These are phyloP conservation scores for Mus pahari DNA, from an alignment of 2,113 vertebrate species.

Conservation along the genomic window DNA sequence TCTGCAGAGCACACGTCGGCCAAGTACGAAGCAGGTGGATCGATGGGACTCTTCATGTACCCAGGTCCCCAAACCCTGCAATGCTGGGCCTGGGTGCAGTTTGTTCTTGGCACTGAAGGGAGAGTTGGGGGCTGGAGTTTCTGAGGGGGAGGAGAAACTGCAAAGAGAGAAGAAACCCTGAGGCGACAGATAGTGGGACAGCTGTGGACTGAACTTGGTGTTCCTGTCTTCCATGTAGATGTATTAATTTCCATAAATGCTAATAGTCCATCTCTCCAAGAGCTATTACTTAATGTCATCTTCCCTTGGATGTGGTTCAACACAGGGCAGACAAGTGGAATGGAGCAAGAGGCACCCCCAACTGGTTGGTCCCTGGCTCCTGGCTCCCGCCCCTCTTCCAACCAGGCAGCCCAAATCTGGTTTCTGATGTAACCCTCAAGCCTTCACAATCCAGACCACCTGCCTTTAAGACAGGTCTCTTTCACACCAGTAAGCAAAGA, in stretches of 20 bases:
- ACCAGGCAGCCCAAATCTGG: background rate
- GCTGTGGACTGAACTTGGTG: slow-evolving; percentile 70
- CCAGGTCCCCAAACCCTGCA: slow-evolving; percentile 28
- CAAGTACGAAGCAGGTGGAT: slow-evolving; percentile 16
- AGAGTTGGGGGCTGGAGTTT: background rate
- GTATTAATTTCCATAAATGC: slow-evolving; percentile 80
- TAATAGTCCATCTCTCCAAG: slow-evolving; percentile 71
- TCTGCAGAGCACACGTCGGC: background rate
- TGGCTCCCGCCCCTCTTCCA: background rate
- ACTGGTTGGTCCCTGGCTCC: background rate
- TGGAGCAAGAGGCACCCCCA: background rate
- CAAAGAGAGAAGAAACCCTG: slow-evolving; percentile 56
- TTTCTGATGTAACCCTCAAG: background rate
- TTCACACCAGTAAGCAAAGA: slow-evolving; percentile 45
- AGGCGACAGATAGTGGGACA: slow-evolving; percentile 64
- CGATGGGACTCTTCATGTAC: background rate
- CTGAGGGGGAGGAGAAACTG: slow-evolving; percentile 60
- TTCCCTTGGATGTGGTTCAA: slow-evolving; percentile 64
- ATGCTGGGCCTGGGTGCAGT: background rate
- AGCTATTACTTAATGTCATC: slow-evolving; percentile 80
- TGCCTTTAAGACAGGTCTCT: slow-evolving; percentile 1
- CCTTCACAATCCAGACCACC: background rate
- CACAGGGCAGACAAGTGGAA: slow-evolving; percentile 13
- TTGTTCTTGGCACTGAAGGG: background rate
- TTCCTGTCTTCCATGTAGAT: slow-evolving; percentile 46